phyloP scores from a whole-genome alignment of 1,140 invertebrate species.

The Drosophila sulfurigaster region DNA sequence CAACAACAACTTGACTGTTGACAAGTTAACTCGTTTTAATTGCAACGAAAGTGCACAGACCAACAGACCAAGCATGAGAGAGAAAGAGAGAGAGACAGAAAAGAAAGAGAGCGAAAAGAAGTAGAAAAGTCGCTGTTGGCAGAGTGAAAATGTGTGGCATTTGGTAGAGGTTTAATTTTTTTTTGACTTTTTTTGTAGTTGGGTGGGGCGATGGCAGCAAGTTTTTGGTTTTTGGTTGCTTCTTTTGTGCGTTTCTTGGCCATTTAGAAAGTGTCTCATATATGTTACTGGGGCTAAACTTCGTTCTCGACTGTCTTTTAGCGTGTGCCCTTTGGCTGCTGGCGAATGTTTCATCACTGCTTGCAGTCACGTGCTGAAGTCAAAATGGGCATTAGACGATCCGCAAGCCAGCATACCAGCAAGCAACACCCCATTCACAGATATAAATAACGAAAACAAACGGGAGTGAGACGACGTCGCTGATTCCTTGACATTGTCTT shows the following conservation, averaged over 20 bases:
- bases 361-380: constrained; percentile 62
- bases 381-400: constrained; percentile 56
- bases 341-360: constrained; percentile 15
- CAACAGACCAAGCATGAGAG: not conserved
- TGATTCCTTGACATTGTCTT: constrained; percentile 36
- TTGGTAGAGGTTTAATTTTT: constrained; percentile 15
- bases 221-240: constrained; percentile 25
- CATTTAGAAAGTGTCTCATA: constrained; percentile 59
- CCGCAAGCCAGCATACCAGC: constrained; percentile 10
- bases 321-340: constrained; percentile 26
- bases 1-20: constrained; percentile 11
- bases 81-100: not conserved
- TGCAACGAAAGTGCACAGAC: constrained; percentile 63
- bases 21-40: constrained; percentile 68
- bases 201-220: constrained; percentile 30
- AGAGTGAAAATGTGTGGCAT: constrained; percentile 46
- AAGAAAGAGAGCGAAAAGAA: not conserved
- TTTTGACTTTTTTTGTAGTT: not conserved
- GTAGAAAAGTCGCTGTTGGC: constrained; percentile 14
- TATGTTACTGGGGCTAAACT: constrained; percentile 10
- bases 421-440: constrained; percentile 11
- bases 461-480: not conserved
- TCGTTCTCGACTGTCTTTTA: not conserved
- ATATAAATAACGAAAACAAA: constrained; percentile 57
- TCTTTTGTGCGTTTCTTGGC: constrained; percentile 40